A percentile compares a stretch with the other conserved stretches of the same genome.
These are phyloP conservation scores for Macrostomum cliftonense DNA, from an alignment of 2,888 invertebrate genomes.

Conservation along the genomic window DNA sequence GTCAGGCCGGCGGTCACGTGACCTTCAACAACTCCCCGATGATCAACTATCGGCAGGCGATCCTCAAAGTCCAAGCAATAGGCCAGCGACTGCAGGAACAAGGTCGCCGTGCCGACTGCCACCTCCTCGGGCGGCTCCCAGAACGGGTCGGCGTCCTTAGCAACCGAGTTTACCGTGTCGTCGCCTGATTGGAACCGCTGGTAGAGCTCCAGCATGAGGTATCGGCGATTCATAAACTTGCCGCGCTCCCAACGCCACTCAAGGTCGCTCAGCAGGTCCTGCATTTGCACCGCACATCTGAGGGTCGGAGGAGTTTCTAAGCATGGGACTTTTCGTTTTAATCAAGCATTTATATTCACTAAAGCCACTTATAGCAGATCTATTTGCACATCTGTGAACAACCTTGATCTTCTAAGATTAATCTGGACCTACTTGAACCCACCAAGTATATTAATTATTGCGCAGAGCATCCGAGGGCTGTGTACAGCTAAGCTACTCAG, in stretches of 20 bases:
- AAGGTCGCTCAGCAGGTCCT: conserved; percentile 32
- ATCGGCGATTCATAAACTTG: conserved; percentile 37
- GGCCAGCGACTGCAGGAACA: conserved; percentile 34
- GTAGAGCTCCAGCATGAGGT: conserved; percentile 25
- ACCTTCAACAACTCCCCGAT: conserved; percentile 37
- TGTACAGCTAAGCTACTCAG: no score
- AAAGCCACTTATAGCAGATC: conserved; percentile 26
- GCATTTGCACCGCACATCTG: conserved; percentile 38
- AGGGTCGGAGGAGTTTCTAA: conserved; percentile 10
- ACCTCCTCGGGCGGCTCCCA: conserved; percentile 14
- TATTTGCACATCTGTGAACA: no score
- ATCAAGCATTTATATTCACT: no score
- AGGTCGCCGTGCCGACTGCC: conserved; percentile 27
- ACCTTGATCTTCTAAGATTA: no score
- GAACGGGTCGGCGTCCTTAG: conserved; percentile 14
- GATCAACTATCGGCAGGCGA: conserved; percentile 29
- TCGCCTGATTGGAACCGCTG: conserved; percentile 13
- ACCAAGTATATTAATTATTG: no score
- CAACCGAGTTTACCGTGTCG: conserved; percentile 5
- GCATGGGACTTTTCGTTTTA: no score
- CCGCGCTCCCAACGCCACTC: conserved; percentile 37
- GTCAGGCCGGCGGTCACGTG: conserved; percentile 24
- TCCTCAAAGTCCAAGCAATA: conserved; percentile 37
- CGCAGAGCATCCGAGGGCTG: no score
- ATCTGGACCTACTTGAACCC: no score